These are phyloP conservation scores for Dendrocopos noguchii DNA, from an alignment of 2,113 vertebrate species.

Conservation along the genomic window DNA sequence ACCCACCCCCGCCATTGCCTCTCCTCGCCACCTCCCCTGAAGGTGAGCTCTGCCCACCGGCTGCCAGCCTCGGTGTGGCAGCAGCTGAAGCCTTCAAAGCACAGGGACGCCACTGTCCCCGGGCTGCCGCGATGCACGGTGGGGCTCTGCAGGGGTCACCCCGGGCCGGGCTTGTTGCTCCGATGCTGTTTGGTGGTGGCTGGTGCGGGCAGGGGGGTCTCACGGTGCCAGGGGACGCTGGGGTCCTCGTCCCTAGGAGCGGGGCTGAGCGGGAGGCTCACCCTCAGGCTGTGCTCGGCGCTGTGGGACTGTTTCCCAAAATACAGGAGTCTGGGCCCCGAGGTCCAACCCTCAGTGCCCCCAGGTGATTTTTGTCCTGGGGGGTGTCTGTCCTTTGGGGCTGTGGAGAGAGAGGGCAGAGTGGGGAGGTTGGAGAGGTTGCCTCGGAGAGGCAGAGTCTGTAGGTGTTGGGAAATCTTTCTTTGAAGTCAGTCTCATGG, in stretches of 20 bases:
- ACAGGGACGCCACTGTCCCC: background rate
- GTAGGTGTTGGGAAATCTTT: fast-evolving
- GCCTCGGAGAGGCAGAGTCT: background rate
- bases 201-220: background rate
- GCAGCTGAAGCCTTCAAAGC: background rate
- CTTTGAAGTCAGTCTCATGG: background rate
- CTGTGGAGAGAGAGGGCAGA: fast-evolving
- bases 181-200: background rate
- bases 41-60: constrained; percentile 53
- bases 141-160: background rate
- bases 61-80: constrained; percentile 1
- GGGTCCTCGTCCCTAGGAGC: background rate
- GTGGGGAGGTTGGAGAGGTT: background rate
- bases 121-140: constrained; percentile 5
- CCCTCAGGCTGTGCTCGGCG: background rate
- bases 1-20: background rate
- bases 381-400: background rate
- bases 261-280: background rate
- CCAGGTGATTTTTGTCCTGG: fast-evolving
- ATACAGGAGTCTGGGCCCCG: background rate
- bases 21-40: background rate
- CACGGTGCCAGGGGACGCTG: fast-evolving
- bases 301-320: background rate
- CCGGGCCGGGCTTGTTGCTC: background rate
- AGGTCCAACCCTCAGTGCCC: background rate